Conservation (phyloP, 2,113 vertebrate genomes). For the Bos javanicus region DNA sequence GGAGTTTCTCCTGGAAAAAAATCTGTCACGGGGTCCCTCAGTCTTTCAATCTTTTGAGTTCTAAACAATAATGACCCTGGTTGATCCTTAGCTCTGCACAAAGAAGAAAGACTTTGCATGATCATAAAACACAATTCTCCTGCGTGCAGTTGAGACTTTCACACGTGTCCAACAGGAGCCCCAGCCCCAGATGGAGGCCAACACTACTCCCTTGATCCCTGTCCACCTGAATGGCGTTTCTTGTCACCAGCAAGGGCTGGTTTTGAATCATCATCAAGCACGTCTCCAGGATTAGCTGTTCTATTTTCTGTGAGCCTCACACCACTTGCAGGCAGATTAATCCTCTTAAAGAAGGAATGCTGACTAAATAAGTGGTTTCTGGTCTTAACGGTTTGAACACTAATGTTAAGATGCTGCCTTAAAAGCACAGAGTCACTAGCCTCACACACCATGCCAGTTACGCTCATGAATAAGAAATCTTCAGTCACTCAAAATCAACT, state of each 20-base stretch:
- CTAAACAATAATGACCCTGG: neutral
- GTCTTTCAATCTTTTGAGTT: neutral
- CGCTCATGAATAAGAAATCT: neutral
- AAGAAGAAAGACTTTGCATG: neutral
- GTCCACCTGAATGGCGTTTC: neutral
- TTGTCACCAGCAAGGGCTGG: neutral
- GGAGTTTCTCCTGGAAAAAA: neutral
- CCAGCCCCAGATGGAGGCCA: conserved; percentile 10
- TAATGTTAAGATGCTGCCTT: neutral
- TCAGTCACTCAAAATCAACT: neutral
- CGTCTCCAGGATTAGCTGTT: conserved; percentile 64
- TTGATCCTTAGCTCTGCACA: neutral
- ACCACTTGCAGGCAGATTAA: conserved; percentile 52
- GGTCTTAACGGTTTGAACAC: neutral
- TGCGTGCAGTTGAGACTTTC: neutral
- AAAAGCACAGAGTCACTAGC: neutral
- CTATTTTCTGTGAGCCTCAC: conserved; percentile 56
- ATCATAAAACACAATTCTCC: neutral
- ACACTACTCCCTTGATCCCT: neutral
- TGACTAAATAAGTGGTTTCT: neutral
- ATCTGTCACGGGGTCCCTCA: accelerated
- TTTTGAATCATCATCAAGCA: conserved; percentile 20
- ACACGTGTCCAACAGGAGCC: neutral
- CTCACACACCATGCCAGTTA: too few species aligned
- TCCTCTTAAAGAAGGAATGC: conserved; percentile 39